These are phyloP conservation scores for Cephus sareptanus DNA, from an alignment of 2,888 invertebrate species.

Conservation along the genomic window DNA sequence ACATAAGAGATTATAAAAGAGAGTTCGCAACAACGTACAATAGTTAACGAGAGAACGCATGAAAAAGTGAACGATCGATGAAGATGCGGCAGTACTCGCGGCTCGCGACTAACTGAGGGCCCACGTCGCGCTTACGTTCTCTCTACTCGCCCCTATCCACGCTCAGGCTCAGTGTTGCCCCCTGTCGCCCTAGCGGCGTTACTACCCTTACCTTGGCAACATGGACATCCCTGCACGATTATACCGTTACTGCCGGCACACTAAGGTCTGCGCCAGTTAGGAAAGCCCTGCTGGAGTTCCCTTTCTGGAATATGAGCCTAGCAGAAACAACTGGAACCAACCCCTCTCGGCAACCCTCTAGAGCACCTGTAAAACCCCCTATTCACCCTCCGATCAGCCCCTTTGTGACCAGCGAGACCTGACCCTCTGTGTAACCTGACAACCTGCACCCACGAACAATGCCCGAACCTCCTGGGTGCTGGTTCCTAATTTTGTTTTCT, in stretches of 20 bases:
- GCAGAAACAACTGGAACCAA: not conserved
- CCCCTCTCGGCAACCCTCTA: not conserved
- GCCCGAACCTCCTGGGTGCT: not conserved
- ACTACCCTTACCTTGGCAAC: not conserved
- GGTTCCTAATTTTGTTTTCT: not conserved
- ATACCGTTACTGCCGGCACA: not conserved
- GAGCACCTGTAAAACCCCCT: not conserved
- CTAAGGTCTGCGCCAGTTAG: not conserved
- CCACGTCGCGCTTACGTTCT: constrained; percentile 5
- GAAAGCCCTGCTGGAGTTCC: not conserved
- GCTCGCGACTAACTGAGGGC: constrained; percentile 56
- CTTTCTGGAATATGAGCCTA: not conserved
- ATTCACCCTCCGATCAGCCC: not conserved
- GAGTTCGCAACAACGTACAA: not conserved
- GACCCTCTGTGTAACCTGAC: constrained; percentile 1
- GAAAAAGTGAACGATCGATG: not conserved
- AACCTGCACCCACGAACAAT: constrained; percentile 1
- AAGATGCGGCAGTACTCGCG: constrained; percentile 45
- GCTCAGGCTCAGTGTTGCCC: constrained; percentile 1
- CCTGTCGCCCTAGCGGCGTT: constrained; percentile 23
- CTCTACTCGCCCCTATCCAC: constrained; percentile 1
- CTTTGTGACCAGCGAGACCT: not conserved
- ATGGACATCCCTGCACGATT: not conserved
- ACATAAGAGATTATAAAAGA: no score
- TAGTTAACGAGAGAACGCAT: not conserved